These are phyloP conservation scores for Melinaea menophilus DNA, from an alignment of 2,888 invertebrate genomes.

Conservation along the genomic window DNA sequence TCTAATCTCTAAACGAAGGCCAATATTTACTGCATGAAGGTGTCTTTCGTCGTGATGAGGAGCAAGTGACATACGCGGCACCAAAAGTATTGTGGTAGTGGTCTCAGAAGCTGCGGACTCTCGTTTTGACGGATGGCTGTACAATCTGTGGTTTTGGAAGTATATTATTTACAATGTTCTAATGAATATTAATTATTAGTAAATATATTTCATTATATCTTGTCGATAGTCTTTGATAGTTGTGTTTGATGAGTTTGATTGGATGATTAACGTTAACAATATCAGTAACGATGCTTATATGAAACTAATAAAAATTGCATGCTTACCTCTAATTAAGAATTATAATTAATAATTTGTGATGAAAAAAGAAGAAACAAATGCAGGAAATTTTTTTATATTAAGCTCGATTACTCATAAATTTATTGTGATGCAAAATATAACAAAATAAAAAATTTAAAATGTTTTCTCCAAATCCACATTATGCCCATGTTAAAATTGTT, in stretches of 20 bases:
- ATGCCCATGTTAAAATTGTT: slow-evolving; percentile 38
- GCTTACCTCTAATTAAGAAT: slow-evolving; percentile 33
- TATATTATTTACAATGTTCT: slow-evolving; percentile 2
- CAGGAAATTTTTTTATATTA: slow-evolving; percentile 45
- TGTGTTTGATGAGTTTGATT: too few species aligned
- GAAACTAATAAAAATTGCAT: slow-evolving; percentile 21
- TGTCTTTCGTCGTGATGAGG: slow-evolving; percentile 63
- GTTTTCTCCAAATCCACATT: slow-evolving; percentile 65
- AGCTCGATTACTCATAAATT: slow-evolving; percentile 56
- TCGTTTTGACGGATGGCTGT: slow-evolving; percentile 86
- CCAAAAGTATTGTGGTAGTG: slow-evolving; percentile 85
- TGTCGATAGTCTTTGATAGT: not conserved
- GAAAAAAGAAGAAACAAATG: slow-evolving; percentile 30
- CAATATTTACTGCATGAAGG: slow-evolving; percentile 61
- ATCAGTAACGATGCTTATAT: too few species aligned
- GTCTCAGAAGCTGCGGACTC: slow-evolving; percentile 90
- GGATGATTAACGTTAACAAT: too few species aligned
- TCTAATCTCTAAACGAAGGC: too few species aligned
- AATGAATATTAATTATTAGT: too few species aligned
- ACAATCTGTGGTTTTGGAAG: slow-evolving; percentile 75
- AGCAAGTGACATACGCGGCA: slow-evolving; percentile 65
- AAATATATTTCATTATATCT: not conserved
- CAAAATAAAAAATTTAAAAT: slow-evolving; percentile 41
- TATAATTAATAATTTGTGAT: slow-evolving; percentile 29
- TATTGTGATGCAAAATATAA: slow-evolving; percentile 56